Evolutionary conservation across 2,113 vertebrate genomes (phyloP), one percentile per base, ranked within the genome.

Genomic region (Neoarius graeffei): DNA sequence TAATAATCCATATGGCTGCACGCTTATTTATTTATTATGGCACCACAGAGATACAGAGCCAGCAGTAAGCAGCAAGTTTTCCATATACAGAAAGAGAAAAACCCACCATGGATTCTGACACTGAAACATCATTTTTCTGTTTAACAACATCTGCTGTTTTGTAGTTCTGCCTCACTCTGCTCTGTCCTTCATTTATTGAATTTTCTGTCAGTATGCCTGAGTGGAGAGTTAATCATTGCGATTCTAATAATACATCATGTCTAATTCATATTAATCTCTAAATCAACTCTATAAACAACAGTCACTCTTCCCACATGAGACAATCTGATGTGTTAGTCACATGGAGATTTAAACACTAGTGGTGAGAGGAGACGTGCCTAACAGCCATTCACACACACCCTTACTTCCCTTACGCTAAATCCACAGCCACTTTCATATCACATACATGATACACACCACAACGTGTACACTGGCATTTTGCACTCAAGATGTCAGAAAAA

Each of bases 11-110:
- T 91, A 85, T 30, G 9, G 17, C 84, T 81, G 27, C 87, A 91
- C 19, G 13, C 30, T 82, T 87, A 73, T 85, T 89, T 85, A 92
- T 30, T 76, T 30, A 91, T 92, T 89, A 91, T 91, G 89, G 13
- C 79, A 82, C 42, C 59, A 66, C 15, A 67, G 30, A 77, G 9
- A 71, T 73, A 48, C 71, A 85, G 82, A 88, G 14, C 89, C 66
- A 82, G 17, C 85, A 90, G 62, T 91, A 90, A 80, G 57, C 20
- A 84, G 48, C 13, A 19, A 87, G 91, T 89, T 89, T 69, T 7
- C 5, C 23, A n/a, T 62, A 90, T 69, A 60, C 50, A 74, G 20
- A 3, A 13, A 80, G 30, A 87, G 67, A 92, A 50, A 91, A 81
- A 20, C 42, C 42, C 66, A 64, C 42, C 5, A 62, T 74, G 56